Evolutionary conservation across 1,140 invertebrate genomes (phyloP).

Genomic region (Battus philenor): DNA sequence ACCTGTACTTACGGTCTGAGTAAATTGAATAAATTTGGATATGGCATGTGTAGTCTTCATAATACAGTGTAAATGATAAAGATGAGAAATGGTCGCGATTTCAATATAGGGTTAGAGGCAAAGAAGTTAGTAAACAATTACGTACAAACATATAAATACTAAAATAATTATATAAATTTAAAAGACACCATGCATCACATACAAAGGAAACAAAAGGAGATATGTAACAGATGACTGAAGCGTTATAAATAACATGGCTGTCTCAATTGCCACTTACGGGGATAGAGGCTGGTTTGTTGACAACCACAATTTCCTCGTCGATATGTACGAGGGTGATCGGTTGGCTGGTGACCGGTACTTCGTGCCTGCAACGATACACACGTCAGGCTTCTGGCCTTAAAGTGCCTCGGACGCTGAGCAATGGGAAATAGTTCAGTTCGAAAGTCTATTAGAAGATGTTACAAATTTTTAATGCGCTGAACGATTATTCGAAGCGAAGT

Average conservation of each 20-base stretch:
- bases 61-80: too few relatives aligned
- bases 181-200: conserved; percentile 24
- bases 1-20: too few relatives aligned
- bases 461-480: neutral
- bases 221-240: conserved; percentile 29
- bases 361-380: conserved; percentile 90
- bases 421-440: neutral
- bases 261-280: conserved; percentile 92
- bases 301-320: conserved; percentile 98
- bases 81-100: too few relatives aligned
- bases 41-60: too few relatives aligned
- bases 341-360: conserved; percentile 96
- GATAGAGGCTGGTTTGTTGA: conserved; percentile 99
- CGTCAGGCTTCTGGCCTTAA: conserved; percentile 46
- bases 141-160: conserved; percentile 11
- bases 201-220: conserved; percentile 29
- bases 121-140: conserved; percentile 8
- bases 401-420: conserved; percentile 33
- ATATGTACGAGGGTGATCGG: conserved; percentile 97
- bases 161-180: conserved; percentile 10
- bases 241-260: conserved; percentile 78
- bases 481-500: conserved; percentile 6
- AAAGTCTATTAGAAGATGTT: too few relatives aligned
- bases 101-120: conserved; percentile 2
- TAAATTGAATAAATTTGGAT: too few relatives aligned